Conservation (phyloP, 2,888 invertebrate genomes). For the Acleris holmiana region DNA sequence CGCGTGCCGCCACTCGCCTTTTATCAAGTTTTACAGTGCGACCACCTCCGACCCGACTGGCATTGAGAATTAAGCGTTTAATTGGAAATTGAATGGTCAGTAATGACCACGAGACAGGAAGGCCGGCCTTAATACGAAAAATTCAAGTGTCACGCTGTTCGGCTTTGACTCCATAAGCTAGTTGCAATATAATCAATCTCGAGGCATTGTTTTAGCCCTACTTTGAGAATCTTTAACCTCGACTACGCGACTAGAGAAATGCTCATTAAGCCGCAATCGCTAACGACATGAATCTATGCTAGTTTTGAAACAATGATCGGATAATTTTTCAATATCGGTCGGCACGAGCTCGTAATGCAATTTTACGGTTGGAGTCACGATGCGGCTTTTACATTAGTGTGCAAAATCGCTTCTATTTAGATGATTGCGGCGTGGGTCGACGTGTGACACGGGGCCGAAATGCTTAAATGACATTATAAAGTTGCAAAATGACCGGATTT, state of each 20-base stretch:
- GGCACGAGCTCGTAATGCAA: slow-evolving; percentile 64
- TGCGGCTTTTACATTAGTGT: slow-evolving; percentile 36
- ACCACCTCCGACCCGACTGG: slow-evolving; percentile 77
- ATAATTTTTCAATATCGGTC: slow-evolving; percentile 62
- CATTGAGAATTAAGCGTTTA: slow-evolving; percentile 82
- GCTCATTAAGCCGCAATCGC: slow-evolving; percentile 54
- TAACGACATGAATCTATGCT: slow-evolving; percentile 56
- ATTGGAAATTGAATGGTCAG: slow-evolving; percentile 82
- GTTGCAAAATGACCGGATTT: slow-evolving; percentile 42
- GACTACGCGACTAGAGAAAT: slow-evolving; percentile 50
- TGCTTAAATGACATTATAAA: slow-evolving; percentile 38
- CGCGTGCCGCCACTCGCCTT: slow-evolving; percentile 77
- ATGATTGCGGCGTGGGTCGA: slow-evolving; percentile 43
- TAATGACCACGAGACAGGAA: slow-evolving; percentile 74
- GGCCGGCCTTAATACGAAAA: slow-evolving; percentile 74
- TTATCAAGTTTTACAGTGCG: slow-evolving; percentile 74
- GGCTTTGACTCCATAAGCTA: slow-evolving; percentile 47
- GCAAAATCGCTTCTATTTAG: slow-evolving; percentile 46
- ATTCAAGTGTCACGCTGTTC: slow-evolving; percentile 60
- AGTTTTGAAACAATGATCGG: slow-evolving; percentile 64
- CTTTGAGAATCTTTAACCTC: slow-evolving; percentile 44
- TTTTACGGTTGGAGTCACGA: slow-evolving; percentile 59
- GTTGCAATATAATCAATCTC: slow-evolving; percentile 46
- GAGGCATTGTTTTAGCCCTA: slow-evolving; percentile 46
- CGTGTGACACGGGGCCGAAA: slow-evolving; percentile 44